Evolutionary conservation across 1,140 invertebrate genomes (phyloP).

Genomic region (Musca domestica): DNA sequence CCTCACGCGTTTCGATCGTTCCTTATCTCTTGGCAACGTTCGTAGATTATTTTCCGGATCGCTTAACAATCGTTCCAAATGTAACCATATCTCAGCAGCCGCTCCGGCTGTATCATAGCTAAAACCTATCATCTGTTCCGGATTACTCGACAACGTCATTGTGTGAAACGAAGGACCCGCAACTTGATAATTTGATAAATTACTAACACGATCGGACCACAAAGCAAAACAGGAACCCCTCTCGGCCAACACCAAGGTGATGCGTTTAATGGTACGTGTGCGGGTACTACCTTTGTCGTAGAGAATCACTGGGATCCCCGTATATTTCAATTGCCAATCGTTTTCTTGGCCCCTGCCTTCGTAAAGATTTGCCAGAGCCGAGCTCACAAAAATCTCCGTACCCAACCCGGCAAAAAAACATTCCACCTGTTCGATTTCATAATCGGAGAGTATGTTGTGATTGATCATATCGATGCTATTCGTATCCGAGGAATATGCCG

Average conservation of each 20-base stretch:
- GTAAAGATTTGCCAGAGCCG: constrained; percentile 79
- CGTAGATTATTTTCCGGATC: constrained; percentile 79
- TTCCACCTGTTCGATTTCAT: constrained; percentile 74
- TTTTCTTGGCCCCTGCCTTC: constrained; percentile 59
- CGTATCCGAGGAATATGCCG: constrained; percentile 37
- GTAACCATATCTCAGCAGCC: constrained; percentile 68
- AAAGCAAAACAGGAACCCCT: constrained; percentile 79
- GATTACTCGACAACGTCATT: constrained; percentile 67
- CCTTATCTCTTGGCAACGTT: constrained; percentile 64
- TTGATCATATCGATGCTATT: constrained; percentile 49
- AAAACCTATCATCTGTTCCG: constrained; percentile 62
- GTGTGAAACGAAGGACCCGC: constrained; percentile 75
- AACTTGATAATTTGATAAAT: constrained; percentile 64
- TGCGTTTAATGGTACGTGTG: constrained; percentile 67
- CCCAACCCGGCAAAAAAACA: constrained; percentile 77
- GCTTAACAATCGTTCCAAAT: constrained; percentile 70
- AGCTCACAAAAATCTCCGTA: constrained; percentile 75
- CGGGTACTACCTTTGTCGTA: constrained; percentile 73
- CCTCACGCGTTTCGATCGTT: constrained; percentile 57
- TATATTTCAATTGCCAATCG: constrained; percentile 73
- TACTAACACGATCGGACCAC: constrained; percentile 80
- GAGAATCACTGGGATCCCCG: constrained; percentile 78
- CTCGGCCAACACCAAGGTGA: constrained; percentile 81
- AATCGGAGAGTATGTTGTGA: constrained; percentile 61
- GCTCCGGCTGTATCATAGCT: constrained; percentile 75